Conservation (phyloP, 2,113 vertebrate genomes). For the Perccottus glenii region DNA sequence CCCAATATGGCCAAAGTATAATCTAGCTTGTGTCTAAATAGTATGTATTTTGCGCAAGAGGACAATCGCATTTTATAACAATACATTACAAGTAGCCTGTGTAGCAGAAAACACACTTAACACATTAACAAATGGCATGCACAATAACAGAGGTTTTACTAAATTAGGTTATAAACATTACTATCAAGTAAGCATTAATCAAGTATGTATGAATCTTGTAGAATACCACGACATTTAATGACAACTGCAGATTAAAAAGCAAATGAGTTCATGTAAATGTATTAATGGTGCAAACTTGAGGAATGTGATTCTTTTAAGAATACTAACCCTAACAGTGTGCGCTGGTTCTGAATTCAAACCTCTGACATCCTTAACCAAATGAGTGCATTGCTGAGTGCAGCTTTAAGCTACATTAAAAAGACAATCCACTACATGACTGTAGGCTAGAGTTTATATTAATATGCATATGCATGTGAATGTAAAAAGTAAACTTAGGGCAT, state of each 20-base stretch:
- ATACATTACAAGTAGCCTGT: conserved; percentile 1
- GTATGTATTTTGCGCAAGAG: conserved; percentile 18
- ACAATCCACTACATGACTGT: conserved; percentile 35
- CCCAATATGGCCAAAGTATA: neutral
- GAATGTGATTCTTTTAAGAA: too few species aligned
- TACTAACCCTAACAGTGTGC: too few species aligned
- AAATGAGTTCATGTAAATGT: neutral
- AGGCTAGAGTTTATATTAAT: conserved; percentile 29
- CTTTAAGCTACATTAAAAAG: conserved; percentile 34
- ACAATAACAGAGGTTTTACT: neutral
- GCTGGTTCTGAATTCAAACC: neutral
- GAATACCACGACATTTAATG: too few species aligned
- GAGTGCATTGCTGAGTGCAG: conserved; percentile 32
- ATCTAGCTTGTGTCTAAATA: neutral
- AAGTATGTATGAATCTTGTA: too few species aligned
- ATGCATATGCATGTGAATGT: conserved; percentile 53
- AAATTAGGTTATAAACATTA: neutral
- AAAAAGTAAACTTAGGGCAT: conserved; percentile 27
- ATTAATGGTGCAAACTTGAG: too few species aligned
- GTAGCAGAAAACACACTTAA: neutral
- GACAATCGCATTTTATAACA: conserved; percentile 38
- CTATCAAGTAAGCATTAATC: too few species aligned
- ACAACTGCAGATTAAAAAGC: too few species aligned
- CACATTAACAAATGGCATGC: neutral
- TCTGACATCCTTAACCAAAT: neutral